phyloP scores from a whole-genome alignment of 2,113 vertebrate genomes.

The Loxodonta africana region DNA sequence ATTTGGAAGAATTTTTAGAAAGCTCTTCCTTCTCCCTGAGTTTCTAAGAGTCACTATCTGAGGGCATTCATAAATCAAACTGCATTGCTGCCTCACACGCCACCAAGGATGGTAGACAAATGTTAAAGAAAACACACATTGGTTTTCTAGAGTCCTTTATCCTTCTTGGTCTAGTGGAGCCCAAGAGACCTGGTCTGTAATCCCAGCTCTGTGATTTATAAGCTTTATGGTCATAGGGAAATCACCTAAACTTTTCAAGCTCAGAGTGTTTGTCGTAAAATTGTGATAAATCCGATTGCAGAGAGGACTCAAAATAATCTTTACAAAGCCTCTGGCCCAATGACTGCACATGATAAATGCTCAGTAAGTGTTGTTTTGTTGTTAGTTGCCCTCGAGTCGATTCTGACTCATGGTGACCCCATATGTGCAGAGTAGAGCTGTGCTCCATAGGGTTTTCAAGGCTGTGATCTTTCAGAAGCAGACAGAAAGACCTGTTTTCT shows the following conservation, averaged over 20 bases:
- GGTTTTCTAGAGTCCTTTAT: conserved; percentile 22
- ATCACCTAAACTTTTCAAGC: background rate
- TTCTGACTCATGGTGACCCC: background rate
- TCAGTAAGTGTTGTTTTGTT: background rate
- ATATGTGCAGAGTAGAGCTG: background rate
- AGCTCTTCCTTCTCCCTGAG: background rate
- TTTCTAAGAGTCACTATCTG: conserved; percentile 12
- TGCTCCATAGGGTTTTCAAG: background rate
- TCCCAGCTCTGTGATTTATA: background rate
- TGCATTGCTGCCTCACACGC: background rate
- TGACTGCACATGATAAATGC: background rate
- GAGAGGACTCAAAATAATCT: background rate
- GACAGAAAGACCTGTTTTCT: background rate
- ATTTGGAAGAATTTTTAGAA: conserved; percentile 40
- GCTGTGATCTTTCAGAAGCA: background rate
- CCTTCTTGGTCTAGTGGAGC: background rate
- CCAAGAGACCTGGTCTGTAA: background rate
- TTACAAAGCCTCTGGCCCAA: background rate
- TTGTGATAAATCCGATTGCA: background rate
- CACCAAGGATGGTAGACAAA: background rate
- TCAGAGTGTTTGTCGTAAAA: conserved; percentile 23
- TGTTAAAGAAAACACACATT: background rate
- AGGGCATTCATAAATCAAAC: conserved; percentile 25
- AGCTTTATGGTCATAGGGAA: background rate
- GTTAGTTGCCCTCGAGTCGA: background rate